These are phyloP conservation scores for Trypoxylon attenuatum DNA, from an alignment of 2,888 invertebrate species.

Conservation along the genomic window DNA sequence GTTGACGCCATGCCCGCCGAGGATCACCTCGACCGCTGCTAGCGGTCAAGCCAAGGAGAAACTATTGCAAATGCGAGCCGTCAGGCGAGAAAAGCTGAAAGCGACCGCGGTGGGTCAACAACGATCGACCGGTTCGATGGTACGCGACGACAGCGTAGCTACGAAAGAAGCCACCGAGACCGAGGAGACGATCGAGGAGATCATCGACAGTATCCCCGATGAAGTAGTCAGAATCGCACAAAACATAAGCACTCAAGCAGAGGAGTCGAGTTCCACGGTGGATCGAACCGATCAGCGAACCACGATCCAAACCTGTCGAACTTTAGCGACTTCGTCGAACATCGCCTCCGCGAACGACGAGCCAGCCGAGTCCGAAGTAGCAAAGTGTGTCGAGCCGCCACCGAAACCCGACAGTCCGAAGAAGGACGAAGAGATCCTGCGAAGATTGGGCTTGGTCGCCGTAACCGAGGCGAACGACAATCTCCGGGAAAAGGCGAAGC, in stretches of 20 bases:
- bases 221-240: conserved; percentile 63
- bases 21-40: conserved; percentile 54
- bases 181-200: conserved; percentile 66
- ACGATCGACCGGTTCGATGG: conserved; percentile 15
- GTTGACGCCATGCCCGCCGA: conserved; percentile 65
- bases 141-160: conserved; percentile 25
- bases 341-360: too few species aligned
- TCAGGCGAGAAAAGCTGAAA: conserved; percentile 62
- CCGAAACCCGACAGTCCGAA: conserved; percentile 36
- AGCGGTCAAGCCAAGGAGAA: conserved; percentile 61
- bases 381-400: conserved; percentile 4
- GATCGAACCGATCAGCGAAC: conserved; percentile 19
- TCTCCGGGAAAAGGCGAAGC: conserved; percentile 46
- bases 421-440: conserved; percentile 65
- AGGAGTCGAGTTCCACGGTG: conserved; percentile 5
- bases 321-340: conserved; percentile 2
- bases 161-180: conserved; percentile 14
- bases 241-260: conserved; percentile 39
- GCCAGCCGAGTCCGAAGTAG: conserved; percentile 3
- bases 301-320: background rate
- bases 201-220: conserved; percentile 65
- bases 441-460: conserved; percentile 63
- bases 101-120: conserved; percentile 36
- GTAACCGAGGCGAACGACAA: conserved; percentile 58
- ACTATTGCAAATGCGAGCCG: conserved; percentile 57